These are phyloP conservation scores for Sarcophaga rosellei DNA, from an alignment of 2,888 invertebrate species.

Conservation along the genomic window DNA sequence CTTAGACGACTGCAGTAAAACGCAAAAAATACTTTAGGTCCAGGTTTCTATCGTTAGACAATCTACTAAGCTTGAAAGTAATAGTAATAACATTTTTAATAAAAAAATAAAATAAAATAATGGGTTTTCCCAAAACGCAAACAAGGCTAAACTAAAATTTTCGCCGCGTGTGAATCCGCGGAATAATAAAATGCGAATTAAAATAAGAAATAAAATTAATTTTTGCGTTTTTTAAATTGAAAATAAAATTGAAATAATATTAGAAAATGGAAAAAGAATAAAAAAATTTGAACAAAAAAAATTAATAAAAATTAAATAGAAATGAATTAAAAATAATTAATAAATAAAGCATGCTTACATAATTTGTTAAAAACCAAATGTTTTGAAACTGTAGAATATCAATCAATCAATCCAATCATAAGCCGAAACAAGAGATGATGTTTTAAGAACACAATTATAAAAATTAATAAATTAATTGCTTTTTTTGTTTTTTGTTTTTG, in stretches of 20 bases:
- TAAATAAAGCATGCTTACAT: conserved; percentile 79
- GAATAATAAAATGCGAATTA: no score
- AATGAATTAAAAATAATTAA: conserved; percentile 56
- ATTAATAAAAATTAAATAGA: conserved; percentile 44
- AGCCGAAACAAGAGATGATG: conserved; percentile 68
- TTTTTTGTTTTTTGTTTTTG: conserved; percentile 22
- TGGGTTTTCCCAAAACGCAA: no score
- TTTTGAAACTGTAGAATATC: conserved; percentile 67
- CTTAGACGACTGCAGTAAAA: no score
- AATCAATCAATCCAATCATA: conserved; percentile 68
- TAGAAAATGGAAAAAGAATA: neutral
- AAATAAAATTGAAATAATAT: conserved; percentile 16
- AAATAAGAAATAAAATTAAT: no score
- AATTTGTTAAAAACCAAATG: conserved; percentile 78
- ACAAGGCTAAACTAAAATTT: no score
- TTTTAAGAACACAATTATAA: conserved; percentile 63
- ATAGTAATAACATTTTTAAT: no score
- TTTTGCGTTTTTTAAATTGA: neutral
- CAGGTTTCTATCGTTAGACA: no score
- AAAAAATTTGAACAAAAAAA: conserved; percentile 27
- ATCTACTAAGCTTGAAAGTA: no score
- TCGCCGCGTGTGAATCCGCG: no score
- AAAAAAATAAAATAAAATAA: no score
- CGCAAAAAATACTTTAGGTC: no score
- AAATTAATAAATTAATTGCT: conserved; percentile 57